A percentile compares a stretch with the other conserved stretches of the same genome.
Evolutionary conservation across 2,113 vertebrate genomes (phyloP).

Genomic region (Nematolebias whitei): DNA sequence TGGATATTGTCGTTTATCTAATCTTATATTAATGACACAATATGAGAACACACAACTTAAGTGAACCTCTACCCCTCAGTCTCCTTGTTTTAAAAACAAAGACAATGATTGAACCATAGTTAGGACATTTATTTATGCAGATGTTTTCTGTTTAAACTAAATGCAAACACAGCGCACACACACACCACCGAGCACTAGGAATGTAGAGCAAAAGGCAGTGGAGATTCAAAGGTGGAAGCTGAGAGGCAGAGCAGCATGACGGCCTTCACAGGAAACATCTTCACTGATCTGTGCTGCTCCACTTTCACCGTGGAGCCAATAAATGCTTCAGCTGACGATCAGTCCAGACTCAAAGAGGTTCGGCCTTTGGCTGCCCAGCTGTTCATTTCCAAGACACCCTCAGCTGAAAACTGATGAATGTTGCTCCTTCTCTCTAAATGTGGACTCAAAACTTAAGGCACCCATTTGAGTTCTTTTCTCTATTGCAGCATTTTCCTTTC

Average conservation of each 20-base stretch:
- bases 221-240: conserved; percentile 71
- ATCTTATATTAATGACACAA: background rate
- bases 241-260: conserved; percentile 79
- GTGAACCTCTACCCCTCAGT: too few species aligned
- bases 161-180: conserved; percentile 95
- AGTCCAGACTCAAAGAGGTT: conserved; percentile 6
- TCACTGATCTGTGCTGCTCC: conserved; percentile 26
- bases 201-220: conserved; percentile 76
- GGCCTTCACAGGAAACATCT: conserved; percentile 38
- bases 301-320: conserved; percentile 22
- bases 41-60: too few species aligned
- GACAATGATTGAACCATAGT: conserved; percentile 66
- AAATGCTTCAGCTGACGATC: conserved; percentile 15
- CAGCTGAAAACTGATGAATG: conserved; percentile 15
- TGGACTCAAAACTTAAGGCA: conserved; percentile 66
- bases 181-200: conserved; percentile 91
- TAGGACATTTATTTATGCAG: conserved; percentile 88
- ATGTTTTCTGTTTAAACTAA: conserved; percentile 92
- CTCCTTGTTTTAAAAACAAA: conserved; percentile 37
- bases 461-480: conserved; percentile 53
- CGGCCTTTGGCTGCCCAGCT: conserved; percentile 1
- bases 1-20: background rate
- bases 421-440: conserved; percentile 34
- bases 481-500: conserved; percentile 46
- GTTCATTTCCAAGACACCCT: conserved; percentile 43